phyloP scores from a whole-genome alignment of 2,113 vertebrate species.

The Terrapene triunguis region DNA sequence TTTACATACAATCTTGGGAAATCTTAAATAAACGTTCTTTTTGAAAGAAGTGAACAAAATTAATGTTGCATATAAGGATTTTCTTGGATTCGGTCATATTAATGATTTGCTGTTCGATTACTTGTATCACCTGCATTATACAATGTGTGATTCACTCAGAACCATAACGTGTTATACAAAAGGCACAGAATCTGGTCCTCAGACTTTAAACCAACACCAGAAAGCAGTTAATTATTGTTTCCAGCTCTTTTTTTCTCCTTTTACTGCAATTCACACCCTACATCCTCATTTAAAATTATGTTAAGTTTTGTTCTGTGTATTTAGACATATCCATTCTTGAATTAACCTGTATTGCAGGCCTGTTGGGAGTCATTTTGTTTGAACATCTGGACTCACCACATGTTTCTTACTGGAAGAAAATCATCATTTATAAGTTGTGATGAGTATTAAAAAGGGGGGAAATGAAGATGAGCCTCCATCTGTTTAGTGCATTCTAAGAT shows the following conservation, averaged over 20 bases:
- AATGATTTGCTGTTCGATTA: neutral
- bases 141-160: neutral
- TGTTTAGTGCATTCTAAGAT: neutral
- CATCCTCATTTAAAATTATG: constrained; percentile 56
- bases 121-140: neutral
- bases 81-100: neutral
- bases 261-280: constrained; percentile 27
- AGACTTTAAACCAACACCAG: constrained; percentile 5
- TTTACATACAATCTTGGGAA: neutral
- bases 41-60: neutral
- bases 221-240: neutral
- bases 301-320: constrained; percentile 52
- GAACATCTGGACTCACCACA: constrained; percentile 78
- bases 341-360: constrained; percentile 70
- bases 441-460: constrained; percentile 23
- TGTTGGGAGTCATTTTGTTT: constrained; percentile 66
- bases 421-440: constrained; percentile 50
- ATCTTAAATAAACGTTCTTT: neutral
- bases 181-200: neutral
- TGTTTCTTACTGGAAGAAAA: constrained; percentile 69
- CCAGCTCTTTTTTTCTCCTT: constrained; percentile 34
- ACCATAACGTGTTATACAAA: neutral
- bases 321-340: constrained; percentile 63
- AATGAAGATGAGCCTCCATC: neutral
- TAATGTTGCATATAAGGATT: neutral